phyloP scores from a whole-genome alignment of 2,797 vertebrate species.

The Lepilemur ruficaudatus region DNA sequence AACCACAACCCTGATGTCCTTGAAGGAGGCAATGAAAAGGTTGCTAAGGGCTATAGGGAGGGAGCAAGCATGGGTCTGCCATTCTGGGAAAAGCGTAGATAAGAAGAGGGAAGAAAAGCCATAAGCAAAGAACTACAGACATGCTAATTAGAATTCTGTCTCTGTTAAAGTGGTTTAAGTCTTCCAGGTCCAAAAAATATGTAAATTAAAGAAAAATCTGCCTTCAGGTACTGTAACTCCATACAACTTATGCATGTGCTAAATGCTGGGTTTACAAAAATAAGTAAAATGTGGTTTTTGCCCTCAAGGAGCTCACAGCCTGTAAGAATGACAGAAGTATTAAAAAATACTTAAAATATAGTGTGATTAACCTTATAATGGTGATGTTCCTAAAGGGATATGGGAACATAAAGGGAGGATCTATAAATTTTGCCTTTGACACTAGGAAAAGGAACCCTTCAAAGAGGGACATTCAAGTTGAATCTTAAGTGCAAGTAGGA shows the following conservation, averaged over 20 bases:
- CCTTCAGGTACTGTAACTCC: background rate
- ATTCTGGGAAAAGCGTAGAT: background rate
- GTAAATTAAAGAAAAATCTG: slow-evolving; percentile 12
- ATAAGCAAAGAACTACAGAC: background rate
- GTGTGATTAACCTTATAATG: background rate
- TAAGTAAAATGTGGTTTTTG: slow-evolving; percentile 19
- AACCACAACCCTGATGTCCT: slow-evolving; percentile 78
- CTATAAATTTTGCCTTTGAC: slow-evolving; percentile 19
- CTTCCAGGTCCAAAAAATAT: slow-evolving; percentile 10
- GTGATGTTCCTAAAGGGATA: background rate
- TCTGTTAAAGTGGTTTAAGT: background rate
- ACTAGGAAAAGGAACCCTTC: background rate
- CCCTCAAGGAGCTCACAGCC: background rate
- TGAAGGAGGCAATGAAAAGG: slow-evolving; percentile 83
- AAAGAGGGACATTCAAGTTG: background rate
- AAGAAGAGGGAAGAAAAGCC: background rate
- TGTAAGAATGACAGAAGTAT: background rate
- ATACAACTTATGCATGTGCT: background rate
- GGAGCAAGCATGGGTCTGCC: background rate
- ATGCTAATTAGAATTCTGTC: background rate
- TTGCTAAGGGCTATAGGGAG: slow-evolving; percentile 59
- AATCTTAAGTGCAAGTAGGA: background rate
- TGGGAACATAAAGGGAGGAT: background rate
- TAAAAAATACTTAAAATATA: slow-evolving; percentile 3
- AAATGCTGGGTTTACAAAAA: slow-evolving; percentile 21